Base-by-base conservation (phyloP, 2,113 vertebrate genomes). In the Ornithorhynchus anatinus region DNA sequence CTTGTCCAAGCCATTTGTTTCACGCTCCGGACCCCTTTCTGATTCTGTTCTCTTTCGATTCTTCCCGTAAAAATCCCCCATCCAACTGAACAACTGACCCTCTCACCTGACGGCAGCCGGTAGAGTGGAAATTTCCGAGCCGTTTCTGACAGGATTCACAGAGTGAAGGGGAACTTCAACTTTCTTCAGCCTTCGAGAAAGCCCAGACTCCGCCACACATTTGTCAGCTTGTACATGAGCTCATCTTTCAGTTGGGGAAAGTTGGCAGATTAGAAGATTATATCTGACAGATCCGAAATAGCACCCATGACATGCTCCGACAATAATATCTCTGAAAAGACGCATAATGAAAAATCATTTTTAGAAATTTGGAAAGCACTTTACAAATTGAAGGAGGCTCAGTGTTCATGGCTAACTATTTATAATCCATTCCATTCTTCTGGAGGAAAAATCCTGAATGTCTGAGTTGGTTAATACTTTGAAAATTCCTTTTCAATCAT, bases 251-350 rank as follows among this genome's bases (percentile, higher is more conserved):
- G 82, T 80, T 29, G 67, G 36, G 85, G 84, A 77, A 72, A 82
- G 52, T 51, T 92, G 90, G 85, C 90, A 93, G 85, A 88, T 91
- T 61, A 86, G 85, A 82, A 90, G 84, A 92, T 93, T 85, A 82
- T 68, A 87, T 83, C 76, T 92, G 90, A 91, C 90, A 93, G 87
- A 88, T 89, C 84, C 81, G 89, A 92, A 91, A 80, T 81, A 84
- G 85, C 77, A 45, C 73, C n/a, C 32, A 35, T 87, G 85, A 85
- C 83, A 89, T 65, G 42, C 77, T 86, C 77, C 51, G 59, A 43
- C 77, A 52, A 45, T 62, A 73, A 62, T 70, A 61, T 70, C 54
- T 69, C 59, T 59, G 72, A 69, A 29, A 71, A 72, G 48, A 11
- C 77, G 15, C 14, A 16, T 84, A 73, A 82, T 59, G 59, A 65